These are phyloP conservation scores for Scophthalmus maximus DNA, from an alignment of 2,113 vertebrate species.

Conservation along the genomic window DNA sequence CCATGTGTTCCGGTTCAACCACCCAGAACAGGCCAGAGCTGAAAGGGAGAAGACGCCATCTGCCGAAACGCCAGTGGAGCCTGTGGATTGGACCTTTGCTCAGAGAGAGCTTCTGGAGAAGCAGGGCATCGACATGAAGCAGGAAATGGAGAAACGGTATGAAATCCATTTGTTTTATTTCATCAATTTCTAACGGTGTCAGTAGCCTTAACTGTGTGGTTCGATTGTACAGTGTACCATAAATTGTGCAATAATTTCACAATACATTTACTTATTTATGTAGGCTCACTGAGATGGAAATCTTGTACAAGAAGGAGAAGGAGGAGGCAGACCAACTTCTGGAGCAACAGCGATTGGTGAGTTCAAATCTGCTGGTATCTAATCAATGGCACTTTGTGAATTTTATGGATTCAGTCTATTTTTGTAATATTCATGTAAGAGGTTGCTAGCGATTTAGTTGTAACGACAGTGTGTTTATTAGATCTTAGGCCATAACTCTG, in stretches of 20 bases:
- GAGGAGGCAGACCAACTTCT: conserved; percentile 97
- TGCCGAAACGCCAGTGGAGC: conserved; percentile 97
- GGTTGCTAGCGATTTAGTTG: neutral
- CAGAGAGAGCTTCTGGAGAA: conserved; percentile 98
- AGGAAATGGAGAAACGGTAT: conserved; percentile 99
- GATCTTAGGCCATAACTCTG: neutral
- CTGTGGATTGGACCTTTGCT: conserved; percentile 98
- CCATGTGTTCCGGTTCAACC: conserved; percentile 98
- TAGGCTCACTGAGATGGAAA: conserved; percentile 99
- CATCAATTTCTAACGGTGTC: neutral
- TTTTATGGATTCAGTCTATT: neutral
- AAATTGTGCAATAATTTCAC: conserved; percentile 19
- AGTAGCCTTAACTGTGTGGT: neutral
- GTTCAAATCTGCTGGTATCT: conserved; percentile 57
- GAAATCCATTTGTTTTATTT: no score
- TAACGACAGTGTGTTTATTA: conserved; percentile 33
- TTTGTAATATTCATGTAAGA: neutral
- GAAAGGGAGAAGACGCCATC: conserved; percentile 97
- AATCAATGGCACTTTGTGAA: conserved; percentile 25
- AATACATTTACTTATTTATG: conserved; percentile 25
- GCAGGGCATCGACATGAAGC: conserved; percentile 99
- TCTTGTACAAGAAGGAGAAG: conserved; percentile 98
- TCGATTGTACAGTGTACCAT: neutral
- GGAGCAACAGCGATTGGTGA: conserved; percentile 98
- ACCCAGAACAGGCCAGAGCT: conserved; percentile 96